Base-by-base conservation (phyloP, 2,888 invertebrate species). In the Bruchidius siliquastri region DNA sequence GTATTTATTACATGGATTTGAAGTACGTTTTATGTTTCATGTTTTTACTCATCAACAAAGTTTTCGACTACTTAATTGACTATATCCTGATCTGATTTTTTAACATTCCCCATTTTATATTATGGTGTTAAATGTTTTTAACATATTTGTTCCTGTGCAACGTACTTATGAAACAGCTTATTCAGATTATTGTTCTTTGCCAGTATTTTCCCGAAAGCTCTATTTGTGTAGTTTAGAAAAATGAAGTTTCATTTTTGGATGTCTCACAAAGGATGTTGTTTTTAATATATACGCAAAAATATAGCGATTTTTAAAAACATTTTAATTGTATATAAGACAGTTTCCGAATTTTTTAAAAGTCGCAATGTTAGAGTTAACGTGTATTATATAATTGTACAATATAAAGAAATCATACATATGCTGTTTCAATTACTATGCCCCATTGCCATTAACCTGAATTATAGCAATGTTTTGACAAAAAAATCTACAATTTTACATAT, bases 341-440 rank as follows among this genome's bases (percentile, higher is more conserved):
- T 79, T 78, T 76, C 75, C 76, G 76, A 77, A 49, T 49, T 49
- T 78, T 81, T 80, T 79, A 78, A 79, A 78, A 80, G 77, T 80
- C 80, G 80, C 76, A 72, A 74, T 75, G 73, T 79, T 72, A 72
- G 74, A 75, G 73, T 73, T 79, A 82, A 81, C 82, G 81, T 85
- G 85, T 85, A 85, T 80, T 83, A 84, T 84, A 85, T 85, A 82
- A 84, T 81, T 85, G 84, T 85, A 85, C 85, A 83, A 84, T 85
- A 85, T 85, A 85, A 85, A 85, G 84, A 83, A 82, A 80, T 82
- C 81, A 84, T 82, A 82, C 18, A 22, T 68, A 68, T 68, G 22
- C 20, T 68, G 21, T 68, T 21, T 68, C 49, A 49, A 18, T 49
- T 49, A 1, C 18, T 13, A 8, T 49, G 18, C 13, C 49, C 49